Evolutionary conservation across 1,140 invertebrate genomes (phyloP).

Genomic region (Neomicropteryx cornuta): DNA sequence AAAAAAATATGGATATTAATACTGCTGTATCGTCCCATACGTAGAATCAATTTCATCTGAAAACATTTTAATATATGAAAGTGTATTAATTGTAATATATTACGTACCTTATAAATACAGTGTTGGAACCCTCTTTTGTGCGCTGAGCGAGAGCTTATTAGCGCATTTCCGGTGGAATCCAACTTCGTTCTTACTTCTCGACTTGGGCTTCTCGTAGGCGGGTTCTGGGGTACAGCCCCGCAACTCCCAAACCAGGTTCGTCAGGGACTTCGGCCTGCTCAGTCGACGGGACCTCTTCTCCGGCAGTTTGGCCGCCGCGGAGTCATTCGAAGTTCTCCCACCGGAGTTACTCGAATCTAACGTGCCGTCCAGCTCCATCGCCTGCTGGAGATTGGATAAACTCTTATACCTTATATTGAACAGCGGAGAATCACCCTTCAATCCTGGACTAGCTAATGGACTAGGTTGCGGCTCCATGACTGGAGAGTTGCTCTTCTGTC

Average conservation of each 20-base stretch:
- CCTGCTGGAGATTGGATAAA: conserved; percentile 64
- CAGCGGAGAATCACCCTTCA: conserved; percentile 62
- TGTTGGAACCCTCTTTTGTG: conserved; percentile 36
- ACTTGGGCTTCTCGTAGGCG: conserved; percentile 44
- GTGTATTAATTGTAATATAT: too few species aligned
- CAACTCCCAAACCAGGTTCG: conserved; percentile 77
- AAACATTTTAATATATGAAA: too few species aligned
- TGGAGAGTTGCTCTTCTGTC: conserved; percentile 62
- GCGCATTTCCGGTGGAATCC: conserved; percentile 34
- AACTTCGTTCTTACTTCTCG: conserved; percentile 44
- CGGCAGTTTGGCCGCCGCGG: conserved; percentile 64
- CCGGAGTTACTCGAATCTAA: conserved; percentile 81
- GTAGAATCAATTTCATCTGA: too few species aligned
- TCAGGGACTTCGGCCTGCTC: conserved; percentile 69
- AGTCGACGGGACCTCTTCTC: conserved; percentile 68
- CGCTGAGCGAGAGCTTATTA: conserved; percentile 35
- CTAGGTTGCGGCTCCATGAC: conserved; percentile 58
- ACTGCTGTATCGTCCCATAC: too few species aligned
- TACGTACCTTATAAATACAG: conserved; percentile 29
- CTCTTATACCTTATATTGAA: conserved; percentile 79
- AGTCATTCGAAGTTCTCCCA: conserved; percentile 73
- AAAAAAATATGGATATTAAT: too few species aligned
- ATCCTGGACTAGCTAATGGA: conserved; percentile 39
- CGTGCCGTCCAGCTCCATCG: conserved; percentile 69
- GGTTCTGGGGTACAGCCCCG: conserved; percentile 43